phyloP scores from a whole-genome alignment of 2,797 vertebrate genomes.

The Cuniculus paca region DNA sequence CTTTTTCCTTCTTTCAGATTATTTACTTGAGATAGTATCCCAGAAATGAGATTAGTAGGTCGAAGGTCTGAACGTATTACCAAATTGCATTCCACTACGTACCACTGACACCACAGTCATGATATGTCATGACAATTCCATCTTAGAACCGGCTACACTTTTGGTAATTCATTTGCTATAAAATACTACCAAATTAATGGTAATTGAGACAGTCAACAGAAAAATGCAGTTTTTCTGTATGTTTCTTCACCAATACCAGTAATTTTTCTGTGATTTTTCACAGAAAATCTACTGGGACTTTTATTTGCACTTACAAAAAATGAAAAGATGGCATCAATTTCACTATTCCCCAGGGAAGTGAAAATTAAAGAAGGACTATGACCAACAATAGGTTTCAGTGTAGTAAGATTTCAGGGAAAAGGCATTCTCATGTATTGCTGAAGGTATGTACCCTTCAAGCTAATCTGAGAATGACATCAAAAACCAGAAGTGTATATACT shows the following conservation, averaged over 20 bases:
- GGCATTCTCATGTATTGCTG: not conserved
- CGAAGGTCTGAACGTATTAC: not conserved
- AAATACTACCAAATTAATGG: slow-evolving; percentile 17
- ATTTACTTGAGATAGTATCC: slow-evolving; percentile 38
- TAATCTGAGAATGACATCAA: not conserved
- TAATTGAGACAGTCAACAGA: not conserved
- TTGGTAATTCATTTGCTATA: not conserved
- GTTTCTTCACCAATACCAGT: not conserved
- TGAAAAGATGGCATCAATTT: not conserved
- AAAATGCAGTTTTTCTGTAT: not conserved
- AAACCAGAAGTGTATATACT: not conserved
- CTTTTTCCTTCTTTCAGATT: slow-evolving; percentile 35
- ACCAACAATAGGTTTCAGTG: not conserved
- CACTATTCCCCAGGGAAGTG: not conserved
- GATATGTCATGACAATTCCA: not conserved
- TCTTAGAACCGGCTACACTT: not conserved
- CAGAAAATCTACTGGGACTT: slow-evolving; percentile 1
- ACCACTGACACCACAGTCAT: not conserved
- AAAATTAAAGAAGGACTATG: slow-evolving; percentile 13
- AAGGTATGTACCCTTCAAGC: not conserved
- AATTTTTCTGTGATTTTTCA: slow-evolving; percentile 1
- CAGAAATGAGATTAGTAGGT: slow-evolving; percentile 38
- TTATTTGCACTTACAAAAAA: not conserved
- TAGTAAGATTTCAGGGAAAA: not conserved
- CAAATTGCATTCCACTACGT: not conserved